Evolutionary conservation across 30 jellyfish, hydroid and myxozoan genomes (phyloP).

Genomic region (Aurelia aurita): DNA sequence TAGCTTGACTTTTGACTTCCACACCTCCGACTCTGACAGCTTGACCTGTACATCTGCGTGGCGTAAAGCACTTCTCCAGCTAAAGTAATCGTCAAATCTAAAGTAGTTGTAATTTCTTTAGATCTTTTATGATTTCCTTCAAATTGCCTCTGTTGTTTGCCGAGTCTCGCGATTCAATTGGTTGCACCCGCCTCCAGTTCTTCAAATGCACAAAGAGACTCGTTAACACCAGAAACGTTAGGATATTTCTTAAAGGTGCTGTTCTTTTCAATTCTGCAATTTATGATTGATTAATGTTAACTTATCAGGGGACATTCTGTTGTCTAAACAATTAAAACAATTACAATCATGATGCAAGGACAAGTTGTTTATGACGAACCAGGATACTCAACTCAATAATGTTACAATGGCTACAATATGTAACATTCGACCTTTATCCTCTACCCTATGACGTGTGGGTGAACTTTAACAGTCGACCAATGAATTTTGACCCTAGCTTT

Average conservation of each 20-base stretch:
- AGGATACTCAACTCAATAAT: no score
- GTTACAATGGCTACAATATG: no score
- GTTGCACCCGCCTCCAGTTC: slow-evolving; percentile 29
- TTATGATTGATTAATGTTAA: background rate
- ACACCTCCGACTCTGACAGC: no score
- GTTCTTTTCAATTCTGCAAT: slow-evolving; percentile 4
- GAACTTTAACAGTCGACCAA: no score
- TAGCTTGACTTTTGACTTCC: no score
- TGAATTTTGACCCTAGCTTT: no score
- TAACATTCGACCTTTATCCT: no score
- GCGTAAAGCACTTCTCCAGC: no score
- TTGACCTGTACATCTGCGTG: no score
- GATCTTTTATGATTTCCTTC: slow-evolving; percentile 4
- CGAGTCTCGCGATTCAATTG: background rate
- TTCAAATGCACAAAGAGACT: background rate
- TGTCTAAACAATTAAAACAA: background rate
- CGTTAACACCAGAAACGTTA: slow-evolving; percentile 18
- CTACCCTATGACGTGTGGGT: no score
- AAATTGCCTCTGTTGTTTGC: slow-evolving; percentile 14
- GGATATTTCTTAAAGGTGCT: slow-evolving; percentile 5
- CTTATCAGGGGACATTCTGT: slow-evolving; percentile 17
- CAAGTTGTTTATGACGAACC: no score
- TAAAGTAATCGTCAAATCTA: no score
- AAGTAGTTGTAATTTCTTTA: background rate
- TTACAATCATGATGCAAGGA: background rate